Evolutionary conservation across 2,113 vertebrate genomes (phyloP).

Genomic region (Bostrychus sinensis): DNA sequence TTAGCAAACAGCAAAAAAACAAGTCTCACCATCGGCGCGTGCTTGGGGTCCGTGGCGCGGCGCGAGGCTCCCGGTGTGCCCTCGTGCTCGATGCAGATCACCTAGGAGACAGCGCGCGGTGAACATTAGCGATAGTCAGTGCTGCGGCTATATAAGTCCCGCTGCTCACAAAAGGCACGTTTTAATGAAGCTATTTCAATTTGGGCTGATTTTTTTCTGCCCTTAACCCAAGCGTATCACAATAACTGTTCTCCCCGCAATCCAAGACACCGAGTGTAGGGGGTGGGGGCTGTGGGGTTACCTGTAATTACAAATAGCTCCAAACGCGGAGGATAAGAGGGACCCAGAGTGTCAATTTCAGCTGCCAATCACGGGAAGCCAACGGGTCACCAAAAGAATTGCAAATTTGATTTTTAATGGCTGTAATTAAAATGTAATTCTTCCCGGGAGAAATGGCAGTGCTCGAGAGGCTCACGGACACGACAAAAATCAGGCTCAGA

Average conservation of each 20-base stretch:
- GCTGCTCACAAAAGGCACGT: conserved; percentile 85
- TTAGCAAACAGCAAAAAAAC: conserved; percentile 21
- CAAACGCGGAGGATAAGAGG: conserved; percentile 94
- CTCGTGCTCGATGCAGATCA: conserved; percentile 87
- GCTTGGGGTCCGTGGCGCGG: conserved; percentile 83
- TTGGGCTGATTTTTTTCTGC: conserved; percentile 93
- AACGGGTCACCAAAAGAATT: conserved; percentile 97
- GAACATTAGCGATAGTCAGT: conserved; percentile 43
- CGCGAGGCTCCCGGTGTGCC: conserved; percentile 84
- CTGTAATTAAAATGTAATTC: conserved; percentile 98
- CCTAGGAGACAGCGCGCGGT: conserved; percentile 82
- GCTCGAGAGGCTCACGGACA: conserved; percentile 74
- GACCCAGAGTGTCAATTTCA: conserved; percentile 97
- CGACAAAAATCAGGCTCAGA: conserved; percentile 81
- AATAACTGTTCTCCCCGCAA: conserved; percentile 94
- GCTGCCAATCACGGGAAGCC: conserved; percentile 94
- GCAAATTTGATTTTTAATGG: conserved; percentile 99
- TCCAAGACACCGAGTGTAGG: conserved; percentile 82
- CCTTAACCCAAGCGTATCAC: conserved; percentile 94
- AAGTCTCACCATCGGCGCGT: conserved; percentile 88
- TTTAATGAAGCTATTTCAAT: conserved; percentile 97
- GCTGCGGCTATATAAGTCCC: conserved; percentile 83
- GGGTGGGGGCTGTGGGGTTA: conserved; percentile 65
- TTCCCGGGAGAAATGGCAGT: conserved; percentile 82
- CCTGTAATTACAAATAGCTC: conserved; percentile 99